Base-by-base conservation (phyloP, 2,888 invertebrate species). In the Syritta pipiens region DNA sequence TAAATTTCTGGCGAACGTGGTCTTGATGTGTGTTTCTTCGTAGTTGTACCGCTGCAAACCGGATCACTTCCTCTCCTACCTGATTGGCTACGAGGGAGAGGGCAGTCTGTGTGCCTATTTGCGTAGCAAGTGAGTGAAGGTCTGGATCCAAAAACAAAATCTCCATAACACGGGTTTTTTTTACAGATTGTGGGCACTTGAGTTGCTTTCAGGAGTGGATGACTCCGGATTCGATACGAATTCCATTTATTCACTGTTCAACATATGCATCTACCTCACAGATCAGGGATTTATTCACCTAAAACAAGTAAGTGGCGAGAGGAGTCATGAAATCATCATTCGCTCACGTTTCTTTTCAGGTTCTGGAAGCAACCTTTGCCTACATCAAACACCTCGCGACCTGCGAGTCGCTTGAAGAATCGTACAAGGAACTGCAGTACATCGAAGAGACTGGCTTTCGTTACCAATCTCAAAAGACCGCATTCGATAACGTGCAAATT, bases 71-170 rank as follows among this genome's bases (percentile, higher is more conserved):
- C 88, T 97, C 3, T 92, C 94, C 0, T 93, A 92, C 87, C 87
- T 97, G n/a, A 88, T 97, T 3, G 96, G 95, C 0, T 94, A 97
- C 86, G 96, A 97, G 87, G 97, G 97, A 1, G 92, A 92, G 84
- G 96, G 95, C 63, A 95, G 95, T 82, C 89, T 96, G n/a, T 91
- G 95, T 1, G 93, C 94, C 0, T 95, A 93, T 85, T 89, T 96
- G 17, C 91, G 93, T 67, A 92, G 93, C 84, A 94, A 93, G 93
- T 93, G 86, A 88, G 77, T 28, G 3, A 7, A 2, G 6, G 4
- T 12, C 12, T n/a, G n/a, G n/a, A n/a, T n/a, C n/a, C n/a, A n/a
- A n/a, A n/a, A n/a, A n/a, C n/a, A n/a, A n/a, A n/a, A n/a, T n/a
- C n/a, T n/a, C n/a, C n/a, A n/a, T n/a, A n/a, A n/a, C n/a, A n/a